phyloP scores from a whole-genome alignment of 2,888 invertebrate species.

The Yponomeuta evonymella region DNA sequence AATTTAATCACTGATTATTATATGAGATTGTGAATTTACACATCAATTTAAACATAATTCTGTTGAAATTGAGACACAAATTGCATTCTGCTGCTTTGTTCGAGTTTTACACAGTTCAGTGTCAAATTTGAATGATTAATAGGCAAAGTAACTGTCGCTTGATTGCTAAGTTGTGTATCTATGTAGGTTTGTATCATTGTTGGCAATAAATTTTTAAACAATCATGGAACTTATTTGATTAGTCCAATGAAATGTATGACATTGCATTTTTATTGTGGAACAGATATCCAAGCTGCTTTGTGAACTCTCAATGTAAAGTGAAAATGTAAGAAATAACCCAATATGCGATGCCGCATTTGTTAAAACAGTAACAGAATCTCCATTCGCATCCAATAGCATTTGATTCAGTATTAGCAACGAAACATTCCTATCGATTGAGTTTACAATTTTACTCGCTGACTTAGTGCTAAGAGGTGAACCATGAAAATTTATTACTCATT shows the following conservation, averaged over 20 bases:
- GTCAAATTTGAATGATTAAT: conserved; percentile 9
- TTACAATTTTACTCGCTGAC: conserved; percentile 44
- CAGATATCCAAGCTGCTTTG: background rate
- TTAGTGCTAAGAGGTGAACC: conserved; percentile 36
- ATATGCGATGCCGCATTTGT: background rate
- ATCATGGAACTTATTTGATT: conserved; percentile 11
- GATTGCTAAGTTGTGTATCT: conserved; percentile 9
- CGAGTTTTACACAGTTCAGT: conserved; percentile 2
- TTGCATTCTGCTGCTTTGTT: conserved; percentile 4
- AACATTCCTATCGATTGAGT: conserved; percentile 70
- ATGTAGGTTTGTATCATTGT: conserved; percentile 12
- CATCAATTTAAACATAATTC: background rate
- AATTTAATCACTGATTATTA: background rate
- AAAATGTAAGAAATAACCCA: background rate
- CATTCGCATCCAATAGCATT: conserved; percentile 16
- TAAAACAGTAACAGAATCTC: background rate
- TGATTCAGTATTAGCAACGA: conserved; percentile 60
- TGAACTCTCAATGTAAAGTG: background rate
- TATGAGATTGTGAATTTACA: background rate
- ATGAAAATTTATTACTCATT: conserved; percentile 53
- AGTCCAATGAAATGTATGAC: conserved; percentile 7
- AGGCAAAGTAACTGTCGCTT: conserved; percentile 3
- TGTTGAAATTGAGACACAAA: background rate
- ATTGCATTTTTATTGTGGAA: conserved; percentile 3
- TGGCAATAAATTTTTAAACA: conserved; percentile 7